Evolutionary conservation across 2,113 vertebrate species (phyloP).

Genomic region (Tachysurus vachellii): DNA sequence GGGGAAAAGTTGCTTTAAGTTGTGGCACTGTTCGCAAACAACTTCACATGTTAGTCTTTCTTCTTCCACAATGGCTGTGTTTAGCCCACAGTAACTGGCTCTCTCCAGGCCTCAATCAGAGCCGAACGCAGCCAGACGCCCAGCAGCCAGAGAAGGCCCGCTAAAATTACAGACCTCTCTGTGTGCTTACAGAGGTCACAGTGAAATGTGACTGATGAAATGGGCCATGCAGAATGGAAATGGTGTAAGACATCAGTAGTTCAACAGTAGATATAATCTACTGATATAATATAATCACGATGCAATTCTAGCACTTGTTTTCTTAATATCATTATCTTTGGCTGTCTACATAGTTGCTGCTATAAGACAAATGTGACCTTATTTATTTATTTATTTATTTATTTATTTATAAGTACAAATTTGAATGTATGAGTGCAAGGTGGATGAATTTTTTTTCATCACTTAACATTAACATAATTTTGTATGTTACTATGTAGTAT

Average conservation of each 20-base stretch:
- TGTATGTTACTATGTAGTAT: no score
- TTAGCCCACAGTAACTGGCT: slow-evolving; percentile 60
- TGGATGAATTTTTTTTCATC: background rate
- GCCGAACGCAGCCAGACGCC: slow-evolving; percentile 39
- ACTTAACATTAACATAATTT: no score
- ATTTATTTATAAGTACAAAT: background rate
- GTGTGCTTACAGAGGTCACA: slow-evolving; percentile 17
- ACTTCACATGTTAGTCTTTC: slow-evolving; percentile 64
- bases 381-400: background rate
- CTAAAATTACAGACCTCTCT: slow-evolving; percentile 57
- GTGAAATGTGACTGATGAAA: slow-evolving; percentile 21
- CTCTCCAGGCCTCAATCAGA: slow-evolving; percentile 53
- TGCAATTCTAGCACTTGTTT: background rate
- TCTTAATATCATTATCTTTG: background rate
- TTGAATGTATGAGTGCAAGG: background rate
- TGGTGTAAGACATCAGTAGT: slow-evolving; percentile 17
- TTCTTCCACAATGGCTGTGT: slow-evolving; percentile 68
- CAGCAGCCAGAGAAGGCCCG: slow-evolving; percentile 37
- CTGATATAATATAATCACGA: background rate
- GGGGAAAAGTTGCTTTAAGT: slow-evolving; percentile 66
- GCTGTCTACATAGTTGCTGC: background rate
- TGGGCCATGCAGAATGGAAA: slow-evolving; percentile 22
- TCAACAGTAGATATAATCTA: background rate
- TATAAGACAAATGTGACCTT: background rate
- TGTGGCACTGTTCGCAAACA: slow-evolving; percentile 59